A percentile compares a stretch with the other conserved stretches of the same genome.
Conservation (phyloP, 2,797 vertebrate species). For the Coregonus sp. region DNA sequence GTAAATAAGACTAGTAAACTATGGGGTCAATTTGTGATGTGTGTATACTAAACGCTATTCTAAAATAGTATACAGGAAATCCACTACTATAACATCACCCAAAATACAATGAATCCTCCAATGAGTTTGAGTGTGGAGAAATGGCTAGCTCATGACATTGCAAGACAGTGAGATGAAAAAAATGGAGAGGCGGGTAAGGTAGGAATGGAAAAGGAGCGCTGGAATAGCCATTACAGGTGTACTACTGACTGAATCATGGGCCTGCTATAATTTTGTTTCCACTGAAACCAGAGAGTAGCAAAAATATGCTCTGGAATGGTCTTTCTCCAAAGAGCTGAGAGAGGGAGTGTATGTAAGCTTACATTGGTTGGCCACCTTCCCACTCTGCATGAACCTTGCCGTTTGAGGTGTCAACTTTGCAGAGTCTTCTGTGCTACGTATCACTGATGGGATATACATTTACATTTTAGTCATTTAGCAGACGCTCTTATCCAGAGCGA, state of each 20-base stretch:
- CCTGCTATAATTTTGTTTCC: constrained; percentile 19
- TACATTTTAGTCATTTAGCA: too few species aligned
- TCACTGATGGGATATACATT: background rate
- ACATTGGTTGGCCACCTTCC: background rate
- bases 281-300: background rate
- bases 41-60: too few species aligned
- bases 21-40: too few species aligned
- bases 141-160: background rate
- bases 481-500: too few species aligned
- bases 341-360: background rate
- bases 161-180: constrained; percentile 14
- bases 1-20: too few species aligned
- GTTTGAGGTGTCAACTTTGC: background rate
- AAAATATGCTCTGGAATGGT: background rate
- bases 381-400: background rate
- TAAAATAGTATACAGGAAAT: too few species aligned
- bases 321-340: background rate
- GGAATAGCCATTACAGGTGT: constrained; percentile 29
- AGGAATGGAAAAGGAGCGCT: constrained; percentile 18
- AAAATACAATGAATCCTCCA: background rate
- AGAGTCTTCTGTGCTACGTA: background rate
- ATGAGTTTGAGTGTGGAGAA: background rate
- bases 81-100: too few species aligned
- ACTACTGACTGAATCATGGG: background rate
- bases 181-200: background rate